Evolutionary conservation across 2,888 invertebrate genomes (phyloP), one percentile per base, ranked within the genome.

Genomic region (Choristoneura rosaceana): DNA sequence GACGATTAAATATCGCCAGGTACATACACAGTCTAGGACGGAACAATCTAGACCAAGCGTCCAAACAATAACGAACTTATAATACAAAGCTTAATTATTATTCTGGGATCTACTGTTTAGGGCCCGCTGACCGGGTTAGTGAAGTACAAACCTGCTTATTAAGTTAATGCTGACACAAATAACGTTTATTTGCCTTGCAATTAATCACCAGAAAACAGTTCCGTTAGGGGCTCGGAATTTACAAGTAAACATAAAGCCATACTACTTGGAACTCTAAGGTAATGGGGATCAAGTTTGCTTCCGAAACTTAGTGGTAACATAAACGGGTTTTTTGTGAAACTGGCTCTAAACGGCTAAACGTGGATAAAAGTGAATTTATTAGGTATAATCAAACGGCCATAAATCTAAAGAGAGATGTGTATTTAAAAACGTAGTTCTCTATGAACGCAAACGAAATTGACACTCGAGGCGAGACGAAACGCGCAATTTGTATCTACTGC

Each of bases 71-170:
- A 71, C 66, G 55, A 58, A 70, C 64, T 59, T 34, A 64, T 33
- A 17, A 62, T 62, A 71, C 71, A 71, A 71, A 68, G 71, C 71
- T 58, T 71, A 63, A 71, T 71, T 63, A 71, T 43, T 61, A 71
- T 71, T 47, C 64, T 7, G 33, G 4, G 62, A 55, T 55, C 25
- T 55, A 25, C 55, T 25, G 25, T 12, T 55, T 68, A 71, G 61
- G 61, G 47, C 34, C 64, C 59, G 14, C 33, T 67, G 65, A 68
- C 71, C 71, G 67, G 67, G 71, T 71, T 71, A 71, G 41, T 67
- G 17, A 52, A 70, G 25, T 60, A 52, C 17, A 52, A 38, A 41
- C 55, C 52, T 10, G 45, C 47, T n/a, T n/a, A 41, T 38, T 61
- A 45, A 62, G 25, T 45, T 62, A 43, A 50, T 62, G 67, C 50